Evolutionary conservation across 2,888 invertebrate genomes (phyloP), one percentile per base, ranked within the genome.

Genomic region (Hetaerina titia): DNA sequence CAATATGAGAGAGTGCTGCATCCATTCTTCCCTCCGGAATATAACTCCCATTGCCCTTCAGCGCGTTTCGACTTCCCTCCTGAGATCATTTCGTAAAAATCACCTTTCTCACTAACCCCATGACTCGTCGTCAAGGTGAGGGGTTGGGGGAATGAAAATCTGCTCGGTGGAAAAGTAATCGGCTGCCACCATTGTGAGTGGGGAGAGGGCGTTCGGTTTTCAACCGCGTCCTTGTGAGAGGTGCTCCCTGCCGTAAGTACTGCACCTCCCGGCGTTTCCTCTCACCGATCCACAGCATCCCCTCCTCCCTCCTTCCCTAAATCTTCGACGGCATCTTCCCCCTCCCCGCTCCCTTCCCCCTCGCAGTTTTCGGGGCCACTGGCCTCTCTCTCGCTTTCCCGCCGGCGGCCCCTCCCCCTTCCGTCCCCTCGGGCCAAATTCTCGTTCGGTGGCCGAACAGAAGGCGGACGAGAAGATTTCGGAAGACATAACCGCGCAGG

Each of bases 361-460:
- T 88, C 56, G 45, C 89, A 13, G 89, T 13, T 45, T 56, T 58
- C 89, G 58, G 57, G 56, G 89, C 89, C 89, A 56, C 58, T 89
- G 57, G 25, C 31, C 57, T 56, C 89, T 8, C 13, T 7, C 89
- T 13, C 19, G 22, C 69, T 7, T 13, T n/a, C 69, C 69, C 13
- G 22, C 57, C 89, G 89, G 22, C 57, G 56, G 56, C 22, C n/a
- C 56, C 89, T 89, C 89, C 89, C 56, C 89, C 89, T 56, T 89
- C 89, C 56, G 89, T 89, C 89, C n/a, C 56, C 56, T 11, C 2
- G 89, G 89, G 89, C 89, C 89, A n/a, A 56, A 56, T 89, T 81
- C 81, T 81, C 58, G 57, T 89, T 89, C 89, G 56, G 89, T 89
- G 89, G 89, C 89, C 56, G 89, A 89, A 89, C 57, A 89, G 57